A percentile compares a stretch with the other conserved stretches of the same genome.
phyloP scores from a whole-genome alignment of 2,888 invertebrate species.

The Drosophila dives region DNA sequence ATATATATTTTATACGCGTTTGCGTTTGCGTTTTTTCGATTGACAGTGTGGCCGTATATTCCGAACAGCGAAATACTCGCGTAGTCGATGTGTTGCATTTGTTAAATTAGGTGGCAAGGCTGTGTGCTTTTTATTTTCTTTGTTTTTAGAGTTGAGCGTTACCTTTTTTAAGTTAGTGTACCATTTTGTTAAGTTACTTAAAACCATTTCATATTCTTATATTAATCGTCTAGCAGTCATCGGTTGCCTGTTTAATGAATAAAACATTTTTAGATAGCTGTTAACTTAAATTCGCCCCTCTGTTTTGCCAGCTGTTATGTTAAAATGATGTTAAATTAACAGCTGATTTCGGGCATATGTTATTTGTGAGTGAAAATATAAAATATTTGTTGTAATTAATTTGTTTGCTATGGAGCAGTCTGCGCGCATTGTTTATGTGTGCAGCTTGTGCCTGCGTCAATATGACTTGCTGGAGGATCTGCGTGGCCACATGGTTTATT shows the following conservation, averaged over 20 bases:
- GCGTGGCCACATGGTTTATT: slow-evolving; percentile 82
- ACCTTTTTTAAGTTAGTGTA: background rate
- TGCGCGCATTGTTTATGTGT: slow-evolving; percentile 70
- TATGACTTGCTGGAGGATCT: slow-evolving; percentile 77
- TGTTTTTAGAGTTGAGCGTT: background rate
- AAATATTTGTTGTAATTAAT: background rate
- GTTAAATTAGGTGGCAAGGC: slow-evolving; percentile 25
- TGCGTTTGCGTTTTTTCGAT: slow-evolving; percentile 58
- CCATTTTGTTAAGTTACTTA: background rate
- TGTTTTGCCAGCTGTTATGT: background rate
- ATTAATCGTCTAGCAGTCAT: background rate
- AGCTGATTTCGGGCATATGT: slow-evolving; percentile 24
- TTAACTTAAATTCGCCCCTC: background rate
- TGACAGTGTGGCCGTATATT: slow-evolving; percentile 52
- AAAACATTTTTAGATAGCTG: background rate
- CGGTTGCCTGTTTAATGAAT: background rate
- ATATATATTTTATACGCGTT: slow-evolving; percentile 47
- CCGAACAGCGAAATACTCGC: slow-evolving; percentile 8
- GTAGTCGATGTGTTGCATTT: background rate
- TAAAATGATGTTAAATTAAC: slow-evolving; percentile 12
- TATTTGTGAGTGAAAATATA: background rate
- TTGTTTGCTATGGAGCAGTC: slow-evolving; percentile 26
- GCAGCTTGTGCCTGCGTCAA: slow-evolving; percentile 75
- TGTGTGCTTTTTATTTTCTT: background rate
- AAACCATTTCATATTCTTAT: background rate